Conservation (phyloP, 1,140 invertebrate genomes). For the Drosophila ananassae region DNA sequence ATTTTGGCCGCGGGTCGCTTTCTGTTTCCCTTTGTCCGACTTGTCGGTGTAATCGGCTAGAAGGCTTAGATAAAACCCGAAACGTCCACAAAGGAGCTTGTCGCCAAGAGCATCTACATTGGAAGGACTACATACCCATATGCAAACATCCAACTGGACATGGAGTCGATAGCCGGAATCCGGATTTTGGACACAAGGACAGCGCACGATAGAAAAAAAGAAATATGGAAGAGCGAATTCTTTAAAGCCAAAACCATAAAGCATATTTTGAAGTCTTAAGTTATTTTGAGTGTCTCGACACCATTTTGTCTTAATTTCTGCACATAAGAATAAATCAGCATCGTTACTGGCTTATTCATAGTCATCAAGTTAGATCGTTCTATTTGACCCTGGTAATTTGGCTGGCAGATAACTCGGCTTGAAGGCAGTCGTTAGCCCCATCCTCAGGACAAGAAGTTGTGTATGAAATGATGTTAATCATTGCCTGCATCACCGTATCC, state of each 20-base stretch:
- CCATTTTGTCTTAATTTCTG: too few species aligned
- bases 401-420: constrained; percentile 10
- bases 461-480: constrained; percentile 58
- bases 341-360: constrained; percentile 7
- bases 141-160: constrained; percentile 19
- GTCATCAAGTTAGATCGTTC: constrained; percentile 24
- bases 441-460: constrained; percentile 12
- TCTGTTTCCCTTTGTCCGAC: constrained; percentile 29
- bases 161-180: constrained; percentile 29
- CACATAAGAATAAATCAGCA: too few species aligned
- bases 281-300: too few species aligned
- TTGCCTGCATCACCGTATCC: constrained; percentile 28
- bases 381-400: constrained; percentile 10
- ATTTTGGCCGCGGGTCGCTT: constrained; percentile 40
- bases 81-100: constrained; percentile 36
- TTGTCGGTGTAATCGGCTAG: constrained; percentile 61
- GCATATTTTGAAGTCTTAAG: background rate
- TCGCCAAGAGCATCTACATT: constrained; percentile 18
- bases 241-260: background rate
- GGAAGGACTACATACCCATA: constrained; percentile 20
- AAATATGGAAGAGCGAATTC: background rate
- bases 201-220: background rate
- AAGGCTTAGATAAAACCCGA: constrained; percentile 64
- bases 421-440: constrained; percentile 7
- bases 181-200: background rate